phyloP scores from a whole-genome alignment of 2,888 invertebrate genomes.

The Cancer borealis region DNA sequence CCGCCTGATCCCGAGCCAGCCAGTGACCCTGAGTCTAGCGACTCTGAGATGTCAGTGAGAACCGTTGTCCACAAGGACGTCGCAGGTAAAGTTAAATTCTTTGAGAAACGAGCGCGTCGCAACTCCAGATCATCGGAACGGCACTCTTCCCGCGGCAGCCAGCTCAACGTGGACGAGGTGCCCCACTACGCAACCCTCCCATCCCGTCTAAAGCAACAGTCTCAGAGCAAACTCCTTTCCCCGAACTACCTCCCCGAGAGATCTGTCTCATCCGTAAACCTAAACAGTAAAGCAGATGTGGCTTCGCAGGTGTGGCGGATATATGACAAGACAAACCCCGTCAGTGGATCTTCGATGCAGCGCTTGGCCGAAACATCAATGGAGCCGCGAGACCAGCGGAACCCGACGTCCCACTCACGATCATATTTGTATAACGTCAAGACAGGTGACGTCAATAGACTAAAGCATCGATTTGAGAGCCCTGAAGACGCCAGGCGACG shows the following conservation, averaged over 20 bases:
- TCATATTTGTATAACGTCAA: slow-evolving; percentile 76
- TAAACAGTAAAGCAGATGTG: slow-evolving; percentile 64
- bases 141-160: slow-evolving; percentile 71
- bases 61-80: slow-evolving; percentile 77
- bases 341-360: slow-evolving; percentile 66
- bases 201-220: slow-evolving; percentile 65
- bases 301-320: slow-evolving; percentile 66
- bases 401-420: slow-evolving; percentile 71
- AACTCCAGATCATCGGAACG: slow-evolving; percentile 75
- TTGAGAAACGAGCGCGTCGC: slow-evolving; percentile 76
- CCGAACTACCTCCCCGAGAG: slow-evolving; percentile 73
- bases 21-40: slow-evolving; percentile 73
- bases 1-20: slow-evolving; percentile 70
- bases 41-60: slow-evolving; percentile 75
- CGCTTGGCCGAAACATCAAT: slow-evolving; percentile 50
- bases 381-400: slow-evolving; percentile 49
- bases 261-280: slow-evolving; percentile 72
- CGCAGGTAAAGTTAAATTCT: slow-evolving; percentile 76
- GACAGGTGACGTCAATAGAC: slow-evolving; percentile 75
- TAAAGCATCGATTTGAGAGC: slow-evolving; percentile 74
- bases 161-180: slow-evolving; percentile 71
- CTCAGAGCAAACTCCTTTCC: slow-evolving; percentile 67
- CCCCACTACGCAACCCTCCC: slow-evolving; percentile 75
- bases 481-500: slow-evolving; percentile 68
- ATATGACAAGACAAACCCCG: slow-evolving; percentile 71